phyloP scores from a whole-genome alignment of 2,797 vertebrate genomes.

The Pangasius krempfi region DNA sequence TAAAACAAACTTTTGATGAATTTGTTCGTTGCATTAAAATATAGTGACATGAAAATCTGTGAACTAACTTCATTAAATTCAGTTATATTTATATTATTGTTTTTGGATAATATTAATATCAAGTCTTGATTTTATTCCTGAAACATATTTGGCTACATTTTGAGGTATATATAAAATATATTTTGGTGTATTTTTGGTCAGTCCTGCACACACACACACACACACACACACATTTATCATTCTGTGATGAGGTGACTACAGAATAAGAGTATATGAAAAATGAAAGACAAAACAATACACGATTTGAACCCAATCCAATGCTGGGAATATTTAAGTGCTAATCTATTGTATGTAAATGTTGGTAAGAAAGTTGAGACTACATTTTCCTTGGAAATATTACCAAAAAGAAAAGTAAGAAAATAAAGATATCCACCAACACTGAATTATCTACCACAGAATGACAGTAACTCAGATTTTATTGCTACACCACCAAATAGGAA shows the following conservation, averaged over 20 bases:
- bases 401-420: not conserved
- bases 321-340: not conserved
- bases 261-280: not conserved
- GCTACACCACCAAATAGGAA: not conserved
- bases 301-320: not conserved
- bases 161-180: not conserved
- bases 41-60: too few species aligned
- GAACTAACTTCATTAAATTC: too few species aligned
- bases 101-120: too few species aligned
- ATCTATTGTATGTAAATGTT: not conserved
- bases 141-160: not conserved
- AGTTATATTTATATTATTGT: too few species aligned
- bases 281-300: not conserved
- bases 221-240: conserved; percentile 37
- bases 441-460: not conserved
- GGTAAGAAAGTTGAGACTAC: not conserved
- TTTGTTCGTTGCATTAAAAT: too few species aligned
- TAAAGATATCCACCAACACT: not conserved
- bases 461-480: too few species aligned
- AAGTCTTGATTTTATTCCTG: not conserved
- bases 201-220: conserved; percentile 3
- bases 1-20: too few species aligned
- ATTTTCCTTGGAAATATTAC: not conserved
- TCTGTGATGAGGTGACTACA: not conserved
- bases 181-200: not conserved